Evolutionary conservation across 2,797 vertebrate species (phyloP).

Genomic region (Smutsia gigantea): DNA sequence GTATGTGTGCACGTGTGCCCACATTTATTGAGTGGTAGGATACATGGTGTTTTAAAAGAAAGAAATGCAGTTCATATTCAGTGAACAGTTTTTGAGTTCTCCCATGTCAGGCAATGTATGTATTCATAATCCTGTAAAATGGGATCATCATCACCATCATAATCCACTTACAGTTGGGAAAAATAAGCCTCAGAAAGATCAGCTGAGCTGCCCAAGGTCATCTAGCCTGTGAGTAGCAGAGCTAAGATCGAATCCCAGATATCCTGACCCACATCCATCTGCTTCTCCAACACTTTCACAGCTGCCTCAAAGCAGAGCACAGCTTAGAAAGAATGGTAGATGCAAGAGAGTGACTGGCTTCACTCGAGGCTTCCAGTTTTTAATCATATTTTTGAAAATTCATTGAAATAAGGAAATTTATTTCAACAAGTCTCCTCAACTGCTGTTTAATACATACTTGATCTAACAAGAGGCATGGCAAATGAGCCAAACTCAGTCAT

Average conservation of each 20-base stretch:
- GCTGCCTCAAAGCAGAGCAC: not conserved
- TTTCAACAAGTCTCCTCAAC: not conserved
- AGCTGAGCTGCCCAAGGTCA: slow-evolving; percentile 25
- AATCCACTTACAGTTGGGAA: not conserved
- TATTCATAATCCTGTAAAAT: slow-evolving; percentile 30
- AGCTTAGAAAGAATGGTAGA: not conserved
- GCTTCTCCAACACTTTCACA: not conserved
- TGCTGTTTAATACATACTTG: not conserved
- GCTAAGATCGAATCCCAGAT: not conserved
- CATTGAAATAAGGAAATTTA: slow-evolving; percentile 27
- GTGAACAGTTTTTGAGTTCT: not conserved
- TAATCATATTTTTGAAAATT: slow-evolving; percentile 25
- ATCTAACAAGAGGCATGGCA: not conserved
- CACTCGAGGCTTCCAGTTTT: not conserved
- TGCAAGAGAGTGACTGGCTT: not conserved
- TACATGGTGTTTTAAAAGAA: not conserved
- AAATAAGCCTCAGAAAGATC: slow-evolving; percentile 20
- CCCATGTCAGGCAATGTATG: not conserved
- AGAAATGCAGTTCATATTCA: not conserved
- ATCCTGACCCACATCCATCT: not conserved
- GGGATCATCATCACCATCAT: not conserved
- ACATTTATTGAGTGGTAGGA: not conserved
- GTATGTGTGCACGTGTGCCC: too few relatives aligned
- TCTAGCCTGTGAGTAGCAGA: not conserved
- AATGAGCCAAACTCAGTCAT: not conserved